phyloP scores from a whole-genome alignment of 2,113 vertebrate species.

The Myotis brandtii region DNA sequence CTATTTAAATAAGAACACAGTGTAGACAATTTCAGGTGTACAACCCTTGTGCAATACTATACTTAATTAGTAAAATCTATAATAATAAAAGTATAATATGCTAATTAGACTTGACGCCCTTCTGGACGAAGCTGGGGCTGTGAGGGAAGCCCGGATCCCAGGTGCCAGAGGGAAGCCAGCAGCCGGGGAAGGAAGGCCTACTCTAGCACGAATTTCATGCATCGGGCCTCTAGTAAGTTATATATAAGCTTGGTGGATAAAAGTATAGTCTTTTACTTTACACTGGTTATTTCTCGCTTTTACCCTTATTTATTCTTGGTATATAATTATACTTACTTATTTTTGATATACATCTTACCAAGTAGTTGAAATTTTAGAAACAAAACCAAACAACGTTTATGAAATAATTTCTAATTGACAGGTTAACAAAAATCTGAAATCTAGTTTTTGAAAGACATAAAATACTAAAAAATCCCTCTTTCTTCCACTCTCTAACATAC shows the following conservation, averaged over 20 bases:
- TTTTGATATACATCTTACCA: constrained; percentile 26
- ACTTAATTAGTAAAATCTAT: background rate
- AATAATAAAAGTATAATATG: too few species aligned
- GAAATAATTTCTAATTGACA: constrained; percentile 49
- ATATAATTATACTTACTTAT: constrained; percentile 23
- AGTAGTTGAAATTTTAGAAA: constrained; percentile 23
- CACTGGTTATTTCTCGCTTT: background rate
- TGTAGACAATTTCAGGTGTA: background rate
- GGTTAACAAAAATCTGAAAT: background rate
- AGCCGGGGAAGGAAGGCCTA: too few species aligned
- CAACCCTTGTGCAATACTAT: background rate
- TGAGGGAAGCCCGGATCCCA: too few species aligned
- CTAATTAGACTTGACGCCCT: too few species aligned
- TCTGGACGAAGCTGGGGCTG: too few species aligned
- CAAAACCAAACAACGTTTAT: constrained; percentile 28
- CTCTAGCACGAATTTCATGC: too few species aligned
- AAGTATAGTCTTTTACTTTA: constrained; percentile 23
- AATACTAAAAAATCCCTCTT: background rate
- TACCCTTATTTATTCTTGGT: constrained; percentile 35
- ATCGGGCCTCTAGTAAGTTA: background rate
- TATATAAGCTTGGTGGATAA: background rate
- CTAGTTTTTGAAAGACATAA: background rate
- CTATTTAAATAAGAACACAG: background rate
- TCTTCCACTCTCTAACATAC: constrained; percentile 82
- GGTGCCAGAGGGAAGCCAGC: too few species aligned